Evolutionary conservation across 2,797 vertebrate species (phyloP).

Genomic region (Acanthurus leucopareius): DNA sequence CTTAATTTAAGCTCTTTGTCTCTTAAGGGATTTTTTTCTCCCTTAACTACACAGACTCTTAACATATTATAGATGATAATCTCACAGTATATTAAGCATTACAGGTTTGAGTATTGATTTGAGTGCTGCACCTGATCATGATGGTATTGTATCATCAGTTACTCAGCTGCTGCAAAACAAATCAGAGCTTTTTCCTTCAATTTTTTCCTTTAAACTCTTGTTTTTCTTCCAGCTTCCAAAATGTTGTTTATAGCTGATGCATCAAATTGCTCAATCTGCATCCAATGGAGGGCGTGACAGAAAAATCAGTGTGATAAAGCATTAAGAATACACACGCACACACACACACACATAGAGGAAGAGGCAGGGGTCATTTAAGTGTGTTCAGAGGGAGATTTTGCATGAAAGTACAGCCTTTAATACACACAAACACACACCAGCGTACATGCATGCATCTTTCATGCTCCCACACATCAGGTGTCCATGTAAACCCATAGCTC

Average conservation of each 20-base stretch:
- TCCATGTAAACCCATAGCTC: slow-evolving; percentile 58
- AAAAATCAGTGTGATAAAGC: slow-evolving; percentile 27
- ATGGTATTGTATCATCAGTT: too few relatives aligned
- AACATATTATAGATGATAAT: too few relatives aligned
- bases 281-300: background rate
- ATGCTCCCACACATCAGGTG: slow-evolving; percentile 58
- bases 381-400: slow-evolving; percentile 16
- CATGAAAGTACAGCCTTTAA: slow-evolving; percentile 35
- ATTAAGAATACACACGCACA: background rate
- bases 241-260: background rate
- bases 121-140: too few relatives aligned
- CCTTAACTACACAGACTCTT: too few relatives aligned
- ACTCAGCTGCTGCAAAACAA: background rate
- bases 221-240: background rate
- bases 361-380: slow-evolving; percentile 4
- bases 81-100: too few relatives aligned
- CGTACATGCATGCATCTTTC: slow-evolving; percentile 57
- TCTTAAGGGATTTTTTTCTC: too few relatives aligned
- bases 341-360: slow-evolving; percentile 1
- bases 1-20: too few relatives aligned
- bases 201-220: too few relatives aligned
- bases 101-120: too few relatives aligned
- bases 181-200: background rate
- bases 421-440: slow-evolving; percentile 27
- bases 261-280: slow-evolving; percentile 7